Evolutionary conservation across 2,888 invertebrate genomes (phyloP).

Genomic region (Pyrochroa serraticornis): DNA sequence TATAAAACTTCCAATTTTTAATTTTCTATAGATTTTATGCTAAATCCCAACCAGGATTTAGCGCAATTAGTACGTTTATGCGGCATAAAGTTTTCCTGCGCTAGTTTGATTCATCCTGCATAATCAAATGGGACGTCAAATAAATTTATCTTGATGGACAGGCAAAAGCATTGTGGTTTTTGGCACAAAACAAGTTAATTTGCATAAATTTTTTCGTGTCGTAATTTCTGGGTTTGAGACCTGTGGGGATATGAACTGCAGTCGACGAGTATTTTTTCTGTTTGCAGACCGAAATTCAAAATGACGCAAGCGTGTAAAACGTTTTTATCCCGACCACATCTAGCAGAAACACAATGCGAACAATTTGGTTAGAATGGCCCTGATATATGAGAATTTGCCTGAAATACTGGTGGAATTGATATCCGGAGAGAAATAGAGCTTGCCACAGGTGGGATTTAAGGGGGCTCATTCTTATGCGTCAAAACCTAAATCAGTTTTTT

Average conservation of each 20-base stretch:
- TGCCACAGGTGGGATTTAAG: constrained; percentile 37
- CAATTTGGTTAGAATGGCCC: constrained; percentile 34
- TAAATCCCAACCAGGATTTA: not conserved
- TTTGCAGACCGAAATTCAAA: constrained; percentile 22
- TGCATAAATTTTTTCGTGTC: constrained; percentile 9
- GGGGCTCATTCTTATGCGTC: constrained; percentile 30
- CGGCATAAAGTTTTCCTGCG: not conserved
- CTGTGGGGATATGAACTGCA: too few relatives aligned
- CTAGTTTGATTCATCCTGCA: constrained; percentile 11
- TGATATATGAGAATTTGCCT: constrained; percentile 38
- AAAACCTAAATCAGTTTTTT: constrained; percentile 33
- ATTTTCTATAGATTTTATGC: too few relatives aligned
- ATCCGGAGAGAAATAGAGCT: constrained; percentile 35
- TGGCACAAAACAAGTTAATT: constrained; percentile 19
- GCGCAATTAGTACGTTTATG: constrained; percentile 1
- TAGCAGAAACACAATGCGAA: constrained; percentile 32
- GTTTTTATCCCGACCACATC: constrained; percentile 31
- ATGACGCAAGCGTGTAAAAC: constrained; percentile 30
- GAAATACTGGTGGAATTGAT: constrained; percentile 35
- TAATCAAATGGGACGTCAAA: constrained; percentile 16
- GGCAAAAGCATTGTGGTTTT: constrained; percentile 15
- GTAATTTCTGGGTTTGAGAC: not conserved
- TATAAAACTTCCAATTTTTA: too few relatives aligned
- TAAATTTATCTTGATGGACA: constrained; percentile 20
- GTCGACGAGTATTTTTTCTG: constrained; percentile 2